Evolutionary conservation across 2,113 vertebrate genomes (phyloP).

Genomic region (Pterocles orientalis): DNA sequence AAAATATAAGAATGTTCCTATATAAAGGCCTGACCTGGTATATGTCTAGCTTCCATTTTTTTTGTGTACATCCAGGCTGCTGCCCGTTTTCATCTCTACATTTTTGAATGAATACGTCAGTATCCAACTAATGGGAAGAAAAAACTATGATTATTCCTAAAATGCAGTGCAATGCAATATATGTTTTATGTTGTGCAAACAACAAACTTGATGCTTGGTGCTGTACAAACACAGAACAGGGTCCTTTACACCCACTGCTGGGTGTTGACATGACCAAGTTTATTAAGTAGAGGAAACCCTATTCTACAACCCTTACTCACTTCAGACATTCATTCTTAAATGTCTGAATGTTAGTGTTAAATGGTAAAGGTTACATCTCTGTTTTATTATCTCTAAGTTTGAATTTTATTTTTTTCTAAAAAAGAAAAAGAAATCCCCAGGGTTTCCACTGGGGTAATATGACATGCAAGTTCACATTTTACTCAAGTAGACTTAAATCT

Average conservation of each 20-base stretch:
- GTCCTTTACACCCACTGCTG: fast-evolving
- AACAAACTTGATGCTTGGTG: background rate
- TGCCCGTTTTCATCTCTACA: background rate
- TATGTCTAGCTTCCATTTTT: background rate
- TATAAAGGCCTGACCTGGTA: background rate
- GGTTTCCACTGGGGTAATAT: background rate
- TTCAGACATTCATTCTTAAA: background rate
- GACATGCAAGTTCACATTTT: background rate
- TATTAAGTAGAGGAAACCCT: background rate
- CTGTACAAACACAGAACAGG: background rate
- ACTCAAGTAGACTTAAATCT: background rate
- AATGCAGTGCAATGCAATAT: background rate
- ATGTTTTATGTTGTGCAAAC: background rate
- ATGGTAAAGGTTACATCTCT: background rate
- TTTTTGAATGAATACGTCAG: background rate
- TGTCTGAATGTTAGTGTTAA: background rate
- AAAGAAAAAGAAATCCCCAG: background rate
- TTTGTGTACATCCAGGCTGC: background rate
- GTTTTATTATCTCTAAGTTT: background rate
- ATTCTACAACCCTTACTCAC: background rate
- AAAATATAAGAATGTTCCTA: background rate
- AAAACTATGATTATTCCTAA: background rate
- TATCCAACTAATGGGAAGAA: background rate
- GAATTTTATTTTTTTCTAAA: background rate
- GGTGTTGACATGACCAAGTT: background rate